Evolutionary conservation across 2,888 invertebrate genomes (phyloP), one percentile per base, ranked within the genome.

Genomic region (Mesorhabditis sp.): DNA sequence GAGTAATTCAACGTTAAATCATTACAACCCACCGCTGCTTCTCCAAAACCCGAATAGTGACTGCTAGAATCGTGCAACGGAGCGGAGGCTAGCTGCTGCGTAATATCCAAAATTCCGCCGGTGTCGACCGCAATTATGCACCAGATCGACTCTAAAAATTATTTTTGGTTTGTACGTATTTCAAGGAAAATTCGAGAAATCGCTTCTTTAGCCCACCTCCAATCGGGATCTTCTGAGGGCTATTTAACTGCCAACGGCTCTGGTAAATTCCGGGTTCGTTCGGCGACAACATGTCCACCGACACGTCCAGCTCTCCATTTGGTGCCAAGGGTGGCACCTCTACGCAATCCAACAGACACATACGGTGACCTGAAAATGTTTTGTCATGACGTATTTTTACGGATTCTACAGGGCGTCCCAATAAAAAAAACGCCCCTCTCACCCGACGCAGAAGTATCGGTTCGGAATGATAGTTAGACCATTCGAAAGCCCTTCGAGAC

Each of bases 241-340:
- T 93, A 83, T 91, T 91, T 89, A 95, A 90, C 84, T 94, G 91
- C 91, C 95, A 96, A 88, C 92, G 92, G 79, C 92, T 92, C 87
- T 92, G 91, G 87, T 92, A 92, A 28, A 90, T 90, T 10, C 93
- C 93, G 62, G 91, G 89, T 70, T 88, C 86, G 13, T 89, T 87
- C 6, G 95, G 95, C 84, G 93, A 92, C 67, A 90, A 90, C 89
- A 95, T 90, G 82, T 92, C 91, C 74, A 95, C 89, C 80, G 90
- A 90, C 69, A 95, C 89, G 83, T 92, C 91, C 69, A 90, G 90
- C 69, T 90, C 90, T 85, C 92, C 91, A 72, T 92, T 92, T 4
- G 94, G 92, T 72, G 90, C 89, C 78, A 95, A 86, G 43, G 91
- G 89, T 61, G 91, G 91, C 43, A 93, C 90, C 80, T 7, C 63